phyloP scores from a whole-genome alignment of 53 echinoderm and acorn worm genomes.

The Stichopus horrens region DNA sequence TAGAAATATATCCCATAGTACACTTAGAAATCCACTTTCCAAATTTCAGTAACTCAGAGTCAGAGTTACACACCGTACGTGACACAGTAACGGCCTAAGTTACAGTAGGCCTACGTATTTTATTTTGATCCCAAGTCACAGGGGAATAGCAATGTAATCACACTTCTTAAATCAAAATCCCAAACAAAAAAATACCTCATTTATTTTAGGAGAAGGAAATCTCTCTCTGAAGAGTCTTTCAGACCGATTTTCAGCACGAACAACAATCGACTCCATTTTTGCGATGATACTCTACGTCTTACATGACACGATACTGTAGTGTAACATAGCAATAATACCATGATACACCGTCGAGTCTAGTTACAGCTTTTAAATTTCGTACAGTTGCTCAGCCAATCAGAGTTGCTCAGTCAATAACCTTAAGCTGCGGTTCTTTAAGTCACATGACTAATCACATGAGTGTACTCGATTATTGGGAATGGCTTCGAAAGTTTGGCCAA shows the following conservation, averaged over 20 bases:
- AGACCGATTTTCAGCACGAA: not conserved
- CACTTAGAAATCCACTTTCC: too few relatives aligned
- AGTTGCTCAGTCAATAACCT: not conserved
- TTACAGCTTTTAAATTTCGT: not conserved
- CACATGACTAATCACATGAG: constrained; percentile 23
- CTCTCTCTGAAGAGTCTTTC: constrained; percentile 6
- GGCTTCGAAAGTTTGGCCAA: constrained; percentile 32
- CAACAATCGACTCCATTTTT: constrained; percentile 21
- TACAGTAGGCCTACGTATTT: too few relatives aligned
- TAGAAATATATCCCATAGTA: too few relatives aligned
- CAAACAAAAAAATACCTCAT: not conserved
- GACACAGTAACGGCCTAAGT: too few relatives aligned
- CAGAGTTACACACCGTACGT: too few relatives aligned
- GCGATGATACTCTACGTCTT: not conserved
- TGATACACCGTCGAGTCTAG: too few relatives aligned
- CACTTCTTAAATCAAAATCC: too few relatives aligned
- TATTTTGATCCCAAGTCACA: too few relatives aligned
- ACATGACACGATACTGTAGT: not conserved
- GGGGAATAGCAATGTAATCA: too few relatives aligned
- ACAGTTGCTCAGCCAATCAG: not conserved
- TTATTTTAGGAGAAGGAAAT: not conserved
- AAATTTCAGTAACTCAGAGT: too few relatives aligned
- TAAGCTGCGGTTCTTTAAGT: not conserved
- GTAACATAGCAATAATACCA: too few relatives aligned
- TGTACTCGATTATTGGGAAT: not conserved